phyloP scores from a whole-genome alignment of 2,888 invertebrate genomes.

The Brenthis daphne region DNA sequence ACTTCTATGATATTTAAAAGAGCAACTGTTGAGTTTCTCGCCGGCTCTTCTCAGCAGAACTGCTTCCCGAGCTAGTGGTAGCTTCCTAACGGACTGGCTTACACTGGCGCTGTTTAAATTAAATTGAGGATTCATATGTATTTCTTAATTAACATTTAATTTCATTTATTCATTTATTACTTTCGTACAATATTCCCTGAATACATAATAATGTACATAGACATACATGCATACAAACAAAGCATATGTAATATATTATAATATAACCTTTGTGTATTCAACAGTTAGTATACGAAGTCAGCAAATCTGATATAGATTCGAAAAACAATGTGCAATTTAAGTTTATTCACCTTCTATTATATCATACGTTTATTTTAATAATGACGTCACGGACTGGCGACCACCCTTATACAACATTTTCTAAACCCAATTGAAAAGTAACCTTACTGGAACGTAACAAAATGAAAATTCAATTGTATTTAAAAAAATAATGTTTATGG shows the following conservation, averaged over 20 bases:
- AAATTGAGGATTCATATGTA: no score
- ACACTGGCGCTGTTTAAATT: no score
- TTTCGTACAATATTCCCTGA: no score
- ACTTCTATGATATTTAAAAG: no score
- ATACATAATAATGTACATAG: no score
- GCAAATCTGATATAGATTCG: not conserved
- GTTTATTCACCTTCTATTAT: constrained; percentile 17
- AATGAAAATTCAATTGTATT: not conserved
- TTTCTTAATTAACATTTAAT: no score
- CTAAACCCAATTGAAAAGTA: not conserved
- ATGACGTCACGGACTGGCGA: constrained; percentile 58
- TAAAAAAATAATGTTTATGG: not conserved
- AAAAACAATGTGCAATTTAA: constrained; percentile 8
- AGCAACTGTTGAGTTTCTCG: no score
- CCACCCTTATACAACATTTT: constrained; percentile 55
- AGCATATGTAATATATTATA: not conserved
- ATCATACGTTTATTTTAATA: constrained; percentile 36
- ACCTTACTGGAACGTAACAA: not conserved
- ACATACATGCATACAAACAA: no score
- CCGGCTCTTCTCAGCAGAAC: no score
- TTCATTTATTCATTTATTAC: no score
- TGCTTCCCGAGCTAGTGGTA: no score
- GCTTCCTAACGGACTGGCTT: no score
- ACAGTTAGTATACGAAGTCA: constrained; percentile 1
- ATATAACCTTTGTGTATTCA: not conserved